These are phyloP conservation scores for Arbacia lixula DNA, from an alignment of 53 echinoderm and acorn worm genomes.

Conservation along the genomic window DNA sequence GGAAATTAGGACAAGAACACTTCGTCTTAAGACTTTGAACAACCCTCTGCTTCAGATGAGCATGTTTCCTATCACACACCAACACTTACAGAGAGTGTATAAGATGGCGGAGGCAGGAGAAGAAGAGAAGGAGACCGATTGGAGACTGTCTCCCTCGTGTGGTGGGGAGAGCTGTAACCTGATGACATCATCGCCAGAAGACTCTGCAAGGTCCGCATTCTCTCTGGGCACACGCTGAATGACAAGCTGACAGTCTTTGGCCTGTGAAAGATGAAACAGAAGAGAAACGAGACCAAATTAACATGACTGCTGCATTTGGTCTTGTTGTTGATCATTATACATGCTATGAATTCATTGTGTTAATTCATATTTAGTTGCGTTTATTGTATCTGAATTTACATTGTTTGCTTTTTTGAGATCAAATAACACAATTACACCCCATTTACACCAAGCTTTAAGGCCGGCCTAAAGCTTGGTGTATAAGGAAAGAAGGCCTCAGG, in stretches of 20 bases:
- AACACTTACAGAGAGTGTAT: slow-evolving; percentile 19
- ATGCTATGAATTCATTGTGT: too few species aligned
- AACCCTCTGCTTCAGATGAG: not conserved
- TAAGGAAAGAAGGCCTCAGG: too few species aligned
- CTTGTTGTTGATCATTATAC: too few species aligned
- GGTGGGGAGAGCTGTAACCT: not conserved
- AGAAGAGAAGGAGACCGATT: slow-evolving; percentile 4
- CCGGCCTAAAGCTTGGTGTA: too few species aligned
- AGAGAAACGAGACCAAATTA: too few species aligned
- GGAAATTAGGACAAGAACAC: too few species aligned
- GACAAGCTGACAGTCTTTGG: not conserved
- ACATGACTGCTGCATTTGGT: too few species aligned
- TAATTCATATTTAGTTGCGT: not conserved
- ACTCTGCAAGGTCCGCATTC: not conserved
- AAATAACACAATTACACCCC: not conserved
- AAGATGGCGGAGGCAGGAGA: not conserved
- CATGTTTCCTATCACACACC: not conserved
- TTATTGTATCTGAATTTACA: not conserved
- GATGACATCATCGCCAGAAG: not conserved
- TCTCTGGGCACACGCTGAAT: not conserved
- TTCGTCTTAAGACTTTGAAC: too few species aligned
- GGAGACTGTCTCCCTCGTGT: not conserved
- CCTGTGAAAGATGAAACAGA: not conserved
- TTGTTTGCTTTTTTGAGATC: not conserved
- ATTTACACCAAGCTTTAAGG: not conserved